Conservation (phyloP, 2,888 invertebrate species). For the Bimastos eiseni region DNA sequence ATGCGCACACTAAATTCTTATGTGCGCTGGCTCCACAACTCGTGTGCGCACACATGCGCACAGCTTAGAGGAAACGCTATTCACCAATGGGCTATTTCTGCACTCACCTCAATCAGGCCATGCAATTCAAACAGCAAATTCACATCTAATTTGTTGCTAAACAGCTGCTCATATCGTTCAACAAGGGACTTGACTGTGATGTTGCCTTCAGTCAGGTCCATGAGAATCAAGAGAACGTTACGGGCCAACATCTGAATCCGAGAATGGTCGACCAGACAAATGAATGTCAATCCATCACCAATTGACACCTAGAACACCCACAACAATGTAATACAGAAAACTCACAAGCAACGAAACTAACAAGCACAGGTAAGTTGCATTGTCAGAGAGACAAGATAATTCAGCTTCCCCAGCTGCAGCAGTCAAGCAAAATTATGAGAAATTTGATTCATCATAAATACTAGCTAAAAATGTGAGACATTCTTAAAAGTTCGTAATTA, state of each 20-base stretch:
- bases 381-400: neutral
- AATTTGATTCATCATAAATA: no score
- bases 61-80: no score
- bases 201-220: constrained; percentile 63
- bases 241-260: constrained; percentile 65
- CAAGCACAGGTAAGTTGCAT: neutral
- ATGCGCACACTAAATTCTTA: no score
- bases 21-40: no score
- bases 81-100: neutral
- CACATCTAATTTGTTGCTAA: constrained; percentile 22
- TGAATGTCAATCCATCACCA: constrained; percentile 36
- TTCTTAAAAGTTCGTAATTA: no score
- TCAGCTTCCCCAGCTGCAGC: neutral
- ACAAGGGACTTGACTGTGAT: constrained; percentile 33
- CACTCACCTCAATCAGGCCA: constrained; percentile 34
- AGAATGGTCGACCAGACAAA: constrained; percentile 66
- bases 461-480: no score
- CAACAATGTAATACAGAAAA: neutral
- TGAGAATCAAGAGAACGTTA: constrained; percentile 68
- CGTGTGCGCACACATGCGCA: no score
- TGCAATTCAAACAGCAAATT: constrained; percentile 26
- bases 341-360: neutral
- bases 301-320: neutral
- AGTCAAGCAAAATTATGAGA: no score
- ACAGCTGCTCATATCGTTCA: constrained; percentile 28